Conservation (phyloP, 2,888 invertebrate species). For the Amiota minor region DNA sequence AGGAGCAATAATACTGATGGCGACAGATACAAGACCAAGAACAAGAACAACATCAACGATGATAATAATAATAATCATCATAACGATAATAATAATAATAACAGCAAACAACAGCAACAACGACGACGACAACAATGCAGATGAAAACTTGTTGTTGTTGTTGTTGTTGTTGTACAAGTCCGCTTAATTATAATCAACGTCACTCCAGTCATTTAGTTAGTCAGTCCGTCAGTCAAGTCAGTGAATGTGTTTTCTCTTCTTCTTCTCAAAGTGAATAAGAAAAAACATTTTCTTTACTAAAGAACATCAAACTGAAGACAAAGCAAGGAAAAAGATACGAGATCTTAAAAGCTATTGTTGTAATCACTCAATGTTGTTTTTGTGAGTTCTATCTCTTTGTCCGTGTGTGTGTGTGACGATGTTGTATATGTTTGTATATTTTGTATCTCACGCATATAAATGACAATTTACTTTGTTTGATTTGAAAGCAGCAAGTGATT, state of each 20-base stretch:
- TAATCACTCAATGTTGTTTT: too few species aligned
- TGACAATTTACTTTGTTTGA: background rate
- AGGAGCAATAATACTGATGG: background rate
- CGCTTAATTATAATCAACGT: slow-evolving; percentile 70
- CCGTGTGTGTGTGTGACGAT: too few species aligned
- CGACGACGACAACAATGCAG: too few species aligned
- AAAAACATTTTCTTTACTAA: background rate
- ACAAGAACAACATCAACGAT: slow-evolving; percentile 31
- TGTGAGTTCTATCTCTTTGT: too few species aligned
- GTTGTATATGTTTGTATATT: too few species aligned
- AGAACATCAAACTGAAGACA: slow-evolving; percentile 26
- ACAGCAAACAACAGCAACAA: slow-evolving; percentile 52
- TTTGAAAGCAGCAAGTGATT: too few species aligned
- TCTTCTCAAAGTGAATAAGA: too few species aligned
- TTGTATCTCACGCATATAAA: slow-evolving; percentile 23
- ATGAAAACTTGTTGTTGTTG: too few species aligned
- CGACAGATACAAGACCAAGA: background rate
- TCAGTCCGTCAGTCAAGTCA: slow-evolving; percentile 60
- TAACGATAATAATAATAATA: slow-evolving; percentile 46
- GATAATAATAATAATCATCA: slow-evolving; percentile 34
- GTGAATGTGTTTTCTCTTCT: too few species aligned
- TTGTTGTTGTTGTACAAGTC: slow-evolving; percentile 54
- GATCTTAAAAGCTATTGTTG: slow-evolving; percentile 12
- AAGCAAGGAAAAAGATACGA: slow-evolving; percentile 36
- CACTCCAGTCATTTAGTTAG: slow-evolving; percentile 56